phyloP scores from a whole-genome alignment of 2,797 vertebrate species.

The Falco concolor region DNA sequence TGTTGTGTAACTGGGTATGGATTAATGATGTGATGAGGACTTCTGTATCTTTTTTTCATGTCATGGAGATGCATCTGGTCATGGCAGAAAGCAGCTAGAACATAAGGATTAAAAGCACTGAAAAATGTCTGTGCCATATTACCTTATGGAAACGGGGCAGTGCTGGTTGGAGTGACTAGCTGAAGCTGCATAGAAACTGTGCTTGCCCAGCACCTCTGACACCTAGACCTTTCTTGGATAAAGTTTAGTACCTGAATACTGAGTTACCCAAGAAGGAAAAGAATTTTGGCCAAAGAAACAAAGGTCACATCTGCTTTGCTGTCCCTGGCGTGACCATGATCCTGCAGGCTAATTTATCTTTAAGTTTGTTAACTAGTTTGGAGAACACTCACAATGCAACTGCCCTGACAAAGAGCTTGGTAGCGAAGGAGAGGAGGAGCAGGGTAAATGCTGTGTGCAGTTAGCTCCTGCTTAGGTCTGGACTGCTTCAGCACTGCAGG shows the following conservation, averaged over 20 bases:
- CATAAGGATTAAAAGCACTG: not conserved
- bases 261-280: not conserved
- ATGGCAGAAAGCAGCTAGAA: not conserved
- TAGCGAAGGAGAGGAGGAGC: not conserved
- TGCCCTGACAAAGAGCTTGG: not conserved
- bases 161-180: not conserved
- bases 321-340: not conserved
- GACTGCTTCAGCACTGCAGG: not conserved
- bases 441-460: not conserved
- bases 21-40: not conserved
- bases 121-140: not conserved
- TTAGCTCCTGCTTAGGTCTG: not conserved
- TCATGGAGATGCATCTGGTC: not conserved
- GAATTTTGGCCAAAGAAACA: not conserved
- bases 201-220: not conserved
- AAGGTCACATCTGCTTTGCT: not conserved
- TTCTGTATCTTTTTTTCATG: not conserved
- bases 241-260: not conserved
- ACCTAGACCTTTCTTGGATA: not conserved
- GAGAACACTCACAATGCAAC: not conserved
- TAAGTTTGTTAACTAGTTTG: not conserved
- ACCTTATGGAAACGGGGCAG: not conserved
- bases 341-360: conserved; percentile 9
- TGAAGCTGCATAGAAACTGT: not conserved
- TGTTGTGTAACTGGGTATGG: not conserved